A percentile compares a stretch with the other conserved stretches of the same genome.
Evolutionary conservation across 2,113 vertebrate genomes (phyloP).

Genomic region (Xerus inauris): DNA sequence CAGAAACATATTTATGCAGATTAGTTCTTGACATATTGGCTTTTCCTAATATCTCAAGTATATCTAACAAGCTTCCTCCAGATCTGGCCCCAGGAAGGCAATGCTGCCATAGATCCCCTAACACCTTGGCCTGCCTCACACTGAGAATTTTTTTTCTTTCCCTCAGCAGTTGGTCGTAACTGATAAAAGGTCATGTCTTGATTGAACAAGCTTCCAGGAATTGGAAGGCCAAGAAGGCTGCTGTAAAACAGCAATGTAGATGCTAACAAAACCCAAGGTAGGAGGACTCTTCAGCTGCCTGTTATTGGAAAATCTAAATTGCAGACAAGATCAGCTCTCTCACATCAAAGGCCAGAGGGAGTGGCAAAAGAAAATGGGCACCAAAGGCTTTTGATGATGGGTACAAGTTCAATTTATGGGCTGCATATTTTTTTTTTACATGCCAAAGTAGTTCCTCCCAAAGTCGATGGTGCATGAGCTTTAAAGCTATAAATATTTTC

Average conservation of each 20-base stretch:
- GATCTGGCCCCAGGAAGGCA: neutral
- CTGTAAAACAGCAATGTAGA: slow-evolving; percentile 43
- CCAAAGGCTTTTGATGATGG: neutral
- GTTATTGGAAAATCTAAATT: slow-evolving; percentile 30
- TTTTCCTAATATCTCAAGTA: neutral
- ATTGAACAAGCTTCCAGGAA: slow-evolving; percentile 67
- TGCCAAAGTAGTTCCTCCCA: neutral
- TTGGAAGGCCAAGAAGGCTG: slow-evolving; percentile 52
- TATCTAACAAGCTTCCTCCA: slow-evolving; percentile 54
- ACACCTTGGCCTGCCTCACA: neutral
- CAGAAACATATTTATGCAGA: slow-evolving; percentile 66
- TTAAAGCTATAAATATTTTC: neutral
- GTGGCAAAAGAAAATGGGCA: neutral
- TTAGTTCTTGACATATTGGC: slow-evolving; percentile 66
- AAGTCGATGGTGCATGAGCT: neutral
- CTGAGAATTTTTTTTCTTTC: neutral
- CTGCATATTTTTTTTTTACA: neutral
- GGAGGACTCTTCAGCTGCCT: slow-evolving; percentile 4
- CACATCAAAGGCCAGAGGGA: neutral
- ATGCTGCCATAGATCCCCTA: neutral
- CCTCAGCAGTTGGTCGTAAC: slow-evolving; percentile 64
- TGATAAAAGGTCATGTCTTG: slow-evolving; percentile 71
- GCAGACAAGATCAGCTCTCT: neutral
- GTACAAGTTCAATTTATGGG: neutral
- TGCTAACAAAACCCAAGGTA: slow-evolving; percentile 27